Base-by-base conservation (phyloP, 2,888 invertebrate species). In the Diloba caeruleocephala region DNA sequence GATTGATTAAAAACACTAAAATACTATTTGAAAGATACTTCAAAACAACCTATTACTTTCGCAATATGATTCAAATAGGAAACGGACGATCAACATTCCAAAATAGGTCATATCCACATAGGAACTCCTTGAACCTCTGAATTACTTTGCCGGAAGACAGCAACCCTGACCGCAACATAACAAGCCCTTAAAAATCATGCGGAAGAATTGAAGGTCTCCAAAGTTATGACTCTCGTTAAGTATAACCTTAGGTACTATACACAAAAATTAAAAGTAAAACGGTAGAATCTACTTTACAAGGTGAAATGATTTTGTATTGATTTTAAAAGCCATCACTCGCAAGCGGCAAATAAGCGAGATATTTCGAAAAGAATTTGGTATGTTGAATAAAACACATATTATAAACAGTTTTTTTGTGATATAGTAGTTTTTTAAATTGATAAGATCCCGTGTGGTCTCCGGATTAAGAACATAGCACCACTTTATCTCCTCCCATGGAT, bases 171-270 rank as follows among this genome's bases (percentile, higher is more conserved):
- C 61, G 38, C 34, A 39, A 21, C 48, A 42, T 44, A 69, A 36
- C 63, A 50, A 44, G 62, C 53, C 64, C 64, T 68, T 53, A 51
- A 51, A 37, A 36, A 38, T 28, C 6, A 51, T 33, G 42, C 61
- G 70, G 69, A 69, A 69, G 51, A 51, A 69, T 69, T 41, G 70
- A 69, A 69, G 69, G 69, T 28, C 21, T 0, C 2, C 29, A 32
- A 59, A 69, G 26, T 69, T 69, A 69, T 56, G 66, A 56, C 55
- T 13, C 48, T 59, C 38, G 45, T 59, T 69, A 54, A 64, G 13
- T 44, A 36, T 54, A 62, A 51, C 48, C 57, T 69, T 61, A 69
- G 49, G 68, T 37, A 34, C 19, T 26, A 29, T 43, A 32, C 33
- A 42, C 21, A 31, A 8, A 32, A 61, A 45, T 56, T 56, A 50